Base-by-base conservation (phyloP, 2,113 vertebrate species). In the Neolamprologus sp. region DNA sequence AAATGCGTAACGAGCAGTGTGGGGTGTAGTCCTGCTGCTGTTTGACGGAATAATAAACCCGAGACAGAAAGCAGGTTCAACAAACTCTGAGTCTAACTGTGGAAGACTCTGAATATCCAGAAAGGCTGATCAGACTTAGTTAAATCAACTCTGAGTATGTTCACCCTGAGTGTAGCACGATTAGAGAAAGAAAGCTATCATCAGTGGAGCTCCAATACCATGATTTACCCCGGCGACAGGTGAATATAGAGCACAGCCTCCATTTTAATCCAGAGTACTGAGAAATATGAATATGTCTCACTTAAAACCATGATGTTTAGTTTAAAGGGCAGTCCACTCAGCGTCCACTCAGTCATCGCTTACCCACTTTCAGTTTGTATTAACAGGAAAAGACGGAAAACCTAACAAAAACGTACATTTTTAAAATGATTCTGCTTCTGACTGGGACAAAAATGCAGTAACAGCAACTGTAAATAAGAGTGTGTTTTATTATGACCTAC, bases 151-250 rank as follows among this genome's bases (percentile, higher is more conserved):
- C 21, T 45, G n/a, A 45, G 37, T 26, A 26, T 73, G 21, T 17
- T 73, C 68, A 0, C 0, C 68, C 21, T 73, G 14, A 73, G 1
- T 45, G 7, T 16, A 73, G 68, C 40, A 0, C 0, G 4, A 0
- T 28, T 28, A 47, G 14, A 0, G 40, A 75, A 75, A 11, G 3
- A 47, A 47, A 28, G 14, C 14, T 4, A 26, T 47, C 0, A 17
- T 47, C 40, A 47, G 40, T 75, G 21, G 40, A 28, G 23, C 8
- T 28, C 14, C 23, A 1, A 19, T 75, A 28, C 14, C 1, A 47
- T 28, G 21, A 16, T 73, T 73, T 40, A 73, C 37, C 21, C 35
- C 2, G 2, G 65, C 0, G 1, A 42, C 37, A 35, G 65, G 37
- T 42, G 42, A 71, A 42, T 71, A 23, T 42, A 45, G 65, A n/a